A percentile compares a stretch with the other conserved stretches of the same genome.
Conservation (phyloP, 2,113 vertebrate genomes). For the Cygnus buccinator region DNA sequence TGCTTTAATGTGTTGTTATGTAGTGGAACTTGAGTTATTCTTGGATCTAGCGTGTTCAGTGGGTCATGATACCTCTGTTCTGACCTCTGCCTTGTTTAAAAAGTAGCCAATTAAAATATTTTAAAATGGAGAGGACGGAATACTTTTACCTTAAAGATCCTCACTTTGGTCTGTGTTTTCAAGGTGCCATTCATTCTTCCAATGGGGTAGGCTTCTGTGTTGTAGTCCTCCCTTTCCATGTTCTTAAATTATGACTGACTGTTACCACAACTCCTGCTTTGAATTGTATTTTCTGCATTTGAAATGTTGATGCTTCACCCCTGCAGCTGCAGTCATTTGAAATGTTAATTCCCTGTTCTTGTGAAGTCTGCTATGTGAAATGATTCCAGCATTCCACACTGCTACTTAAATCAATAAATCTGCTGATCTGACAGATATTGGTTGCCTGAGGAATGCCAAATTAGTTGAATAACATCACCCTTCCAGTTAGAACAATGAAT, state of each 20-base stretch:
- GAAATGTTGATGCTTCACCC: too few species aligned
- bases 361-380: neutral
- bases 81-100: neutral
- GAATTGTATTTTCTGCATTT: neutral
- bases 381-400: neutral
- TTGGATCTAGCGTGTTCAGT: neutral
- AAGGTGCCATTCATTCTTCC: neutral
- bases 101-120: neutral
- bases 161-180: neutral
- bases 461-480: neutral
- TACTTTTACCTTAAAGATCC: neutral
- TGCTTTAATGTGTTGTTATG: neutral
- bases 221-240: neutral
- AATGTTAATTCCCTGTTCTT: neutral
- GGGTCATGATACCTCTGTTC: neutral
- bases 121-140: neutral
- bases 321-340: neutral
- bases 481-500: neutral
- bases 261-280: neutral
- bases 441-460: neutral
- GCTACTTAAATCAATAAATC: neutral
- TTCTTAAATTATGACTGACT: neutral
- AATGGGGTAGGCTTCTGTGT: neutral
- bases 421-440: neutral
- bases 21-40: neutral